Evolutionary conservation across 1,140 invertebrate genomes (phyloP).

Genomic region (Aphis gossypii): DNA sequence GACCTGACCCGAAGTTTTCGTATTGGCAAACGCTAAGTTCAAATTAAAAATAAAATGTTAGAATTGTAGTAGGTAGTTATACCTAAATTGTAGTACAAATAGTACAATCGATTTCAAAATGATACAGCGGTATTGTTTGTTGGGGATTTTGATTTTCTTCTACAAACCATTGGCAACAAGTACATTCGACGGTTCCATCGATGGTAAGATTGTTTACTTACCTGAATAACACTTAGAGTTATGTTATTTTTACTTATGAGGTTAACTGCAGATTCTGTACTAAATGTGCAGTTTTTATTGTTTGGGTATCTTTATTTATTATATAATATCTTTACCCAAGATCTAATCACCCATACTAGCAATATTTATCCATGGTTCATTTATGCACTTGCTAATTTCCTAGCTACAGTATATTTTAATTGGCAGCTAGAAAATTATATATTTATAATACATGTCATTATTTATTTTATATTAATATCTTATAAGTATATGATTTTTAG

Average conservation of each 20-base stretch:
- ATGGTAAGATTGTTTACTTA: slow-evolving; percentile 36
- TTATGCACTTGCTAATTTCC: not conserved
- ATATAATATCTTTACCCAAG: not conserved
- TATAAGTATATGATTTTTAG: too few species aligned
- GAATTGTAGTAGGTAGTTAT: not conserved
- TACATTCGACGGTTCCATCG: not conserved
- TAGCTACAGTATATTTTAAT: too few species aligned
- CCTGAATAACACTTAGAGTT: not conserved
- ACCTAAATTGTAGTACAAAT: not conserved
- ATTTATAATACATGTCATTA: too few species aligned
- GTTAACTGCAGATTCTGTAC: not conserved
- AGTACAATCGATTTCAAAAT: slow-evolving; percentile 24
- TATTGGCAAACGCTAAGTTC: not conserved
- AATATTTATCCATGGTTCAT: not conserved
- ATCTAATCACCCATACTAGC: not conserved
- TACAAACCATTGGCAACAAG: not conserved
- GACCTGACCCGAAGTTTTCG: not conserved
- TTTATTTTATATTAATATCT: too few species aligned
- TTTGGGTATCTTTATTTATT: not conserved
- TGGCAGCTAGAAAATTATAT: too few species aligned
- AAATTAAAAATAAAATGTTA: slow-evolving; percentile 33
- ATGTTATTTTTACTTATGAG: not conserved
- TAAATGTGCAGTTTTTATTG: not conserved
- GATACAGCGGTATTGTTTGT: slow-evolving; percentile 33
- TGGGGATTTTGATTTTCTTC: slow-evolving; percentile 45